phyloP scores from a whole-genome alignment of 2,888 invertebrate genomes.

The Morinoia aosen region DNA sequence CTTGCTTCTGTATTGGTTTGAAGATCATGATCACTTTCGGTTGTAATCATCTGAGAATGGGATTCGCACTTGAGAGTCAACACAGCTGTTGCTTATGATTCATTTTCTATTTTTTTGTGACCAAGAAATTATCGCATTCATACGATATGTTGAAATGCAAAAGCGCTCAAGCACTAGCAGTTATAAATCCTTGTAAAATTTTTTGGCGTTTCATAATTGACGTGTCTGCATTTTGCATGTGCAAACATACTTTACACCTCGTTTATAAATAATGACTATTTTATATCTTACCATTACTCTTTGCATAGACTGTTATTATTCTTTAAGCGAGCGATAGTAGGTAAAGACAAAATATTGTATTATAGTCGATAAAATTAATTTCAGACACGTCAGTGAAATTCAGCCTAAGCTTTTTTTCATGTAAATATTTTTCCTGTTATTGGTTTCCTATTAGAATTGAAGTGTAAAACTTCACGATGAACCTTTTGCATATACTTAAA shows the following conservation, averaged over 20 bases:
- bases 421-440: not conserved
- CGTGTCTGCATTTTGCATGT: not conserved
- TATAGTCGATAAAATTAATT: too few species aligned
- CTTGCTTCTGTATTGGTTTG: too few species aligned
- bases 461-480: not conserved
- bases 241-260: not conserved
- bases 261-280: not conserved
- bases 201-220: not conserved
- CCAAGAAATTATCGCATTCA: too few species aligned
- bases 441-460: not conserved
- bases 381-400: not conserved
- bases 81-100: too few species aligned
- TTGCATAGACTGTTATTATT: too few species aligned
- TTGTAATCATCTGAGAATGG: too few species aligned
- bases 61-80: too few species aligned
- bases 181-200: not conserved
- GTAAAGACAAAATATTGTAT: too few species aligned
- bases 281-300: not conserved
- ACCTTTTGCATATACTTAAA: not conserved
- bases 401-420: not conserved
- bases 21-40: too few species aligned
- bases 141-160: not conserved
- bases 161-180: not conserved
- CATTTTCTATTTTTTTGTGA: too few species aligned
- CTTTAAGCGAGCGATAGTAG: too few species aligned